These are phyloP conservation scores for Turnix velox DNA, from an alignment of 2,113 vertebrate genomes.

Conservation along the genomic window DNA sequence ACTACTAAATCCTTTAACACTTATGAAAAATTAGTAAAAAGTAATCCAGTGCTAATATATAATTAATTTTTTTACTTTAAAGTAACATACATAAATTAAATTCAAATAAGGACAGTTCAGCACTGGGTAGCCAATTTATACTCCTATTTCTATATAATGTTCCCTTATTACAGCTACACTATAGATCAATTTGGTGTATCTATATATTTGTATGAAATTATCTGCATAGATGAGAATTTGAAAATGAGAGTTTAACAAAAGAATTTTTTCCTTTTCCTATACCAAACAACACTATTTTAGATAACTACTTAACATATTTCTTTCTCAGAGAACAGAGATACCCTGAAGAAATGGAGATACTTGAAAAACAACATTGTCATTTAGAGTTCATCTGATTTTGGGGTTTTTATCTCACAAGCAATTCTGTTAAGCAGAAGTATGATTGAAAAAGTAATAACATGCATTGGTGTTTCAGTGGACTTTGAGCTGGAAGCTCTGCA, in stretches of 20 bases:
- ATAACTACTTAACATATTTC: neutral
- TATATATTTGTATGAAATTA: neutral
- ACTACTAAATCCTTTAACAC: conserved; percentile 31
- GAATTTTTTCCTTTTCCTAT: neutral
- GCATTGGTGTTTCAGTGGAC: neutral
- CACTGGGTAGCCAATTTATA: neutral
- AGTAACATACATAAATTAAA: conserved; percentile 4
- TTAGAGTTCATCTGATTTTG: neutral
- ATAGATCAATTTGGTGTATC: neutral
- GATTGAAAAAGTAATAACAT: neutral
- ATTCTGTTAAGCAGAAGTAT: neutral
- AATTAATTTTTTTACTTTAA: conserved; percentile 5
- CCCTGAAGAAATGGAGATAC: neutral
- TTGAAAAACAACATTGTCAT: neutral
- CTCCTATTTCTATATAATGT: neutral
- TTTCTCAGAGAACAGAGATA: neutral
- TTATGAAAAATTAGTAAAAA: conserved; percentile 43
- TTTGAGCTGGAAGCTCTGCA: neutral
- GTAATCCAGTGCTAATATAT: conserved; percentile 43
- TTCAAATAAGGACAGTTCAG: neutral
- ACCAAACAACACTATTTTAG: neutral
- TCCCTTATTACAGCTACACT: neutral
- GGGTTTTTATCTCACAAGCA: neutral
- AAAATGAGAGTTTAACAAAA: neutral
- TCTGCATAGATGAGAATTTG: neutral